Evolutionary conservation across 2,797 vertebrate genomes (phyloP).

Genomic region (Nyctibius grandis): DNA sequence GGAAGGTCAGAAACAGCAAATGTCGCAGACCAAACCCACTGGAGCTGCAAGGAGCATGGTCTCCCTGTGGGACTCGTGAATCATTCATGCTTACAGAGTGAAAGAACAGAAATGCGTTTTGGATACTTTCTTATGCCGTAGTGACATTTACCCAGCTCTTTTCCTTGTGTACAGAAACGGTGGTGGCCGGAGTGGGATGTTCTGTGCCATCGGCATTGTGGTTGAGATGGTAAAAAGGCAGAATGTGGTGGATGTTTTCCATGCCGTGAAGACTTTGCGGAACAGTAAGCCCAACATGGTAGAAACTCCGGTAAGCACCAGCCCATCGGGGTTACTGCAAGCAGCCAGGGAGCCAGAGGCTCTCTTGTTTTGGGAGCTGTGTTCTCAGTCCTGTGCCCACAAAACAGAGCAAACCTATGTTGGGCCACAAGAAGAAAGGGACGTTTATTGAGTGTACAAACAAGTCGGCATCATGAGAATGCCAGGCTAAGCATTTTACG

Average conservation of each 20-base stretch:
- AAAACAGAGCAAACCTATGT: not conserved
- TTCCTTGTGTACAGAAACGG: slow-evolving; percentile 81
- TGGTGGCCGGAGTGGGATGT: slow-evolving; percentile 93
- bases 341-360: not conserved
- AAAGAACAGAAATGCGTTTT: not conserved
- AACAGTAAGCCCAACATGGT: slow-evolving; percentile 99
- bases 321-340: not conserved
- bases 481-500: not conserved
- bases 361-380: not conserved
- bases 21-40: not conserved
- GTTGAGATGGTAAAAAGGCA: slow-evolving; percentile 99
- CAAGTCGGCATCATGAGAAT: not conserved
- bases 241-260: slow-evolving; percentile 97
- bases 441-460: not conserved
- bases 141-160: not conserved
- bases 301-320: slow-evolving; percentile 89
- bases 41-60: not conserved
- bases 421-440: not conserved
- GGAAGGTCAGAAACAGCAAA: not conserved
- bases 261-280: slow-evolving; percentile 94
- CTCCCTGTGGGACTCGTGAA: not conserved
- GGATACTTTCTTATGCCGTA: not conserved
- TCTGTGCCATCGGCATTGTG: slow-evolving; percentile 96
- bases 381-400: not conserved
- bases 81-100: not conserved